Conservation (phyloP, 2,888 invertebrate genomes). For the Chironomus tentans region DNA sequence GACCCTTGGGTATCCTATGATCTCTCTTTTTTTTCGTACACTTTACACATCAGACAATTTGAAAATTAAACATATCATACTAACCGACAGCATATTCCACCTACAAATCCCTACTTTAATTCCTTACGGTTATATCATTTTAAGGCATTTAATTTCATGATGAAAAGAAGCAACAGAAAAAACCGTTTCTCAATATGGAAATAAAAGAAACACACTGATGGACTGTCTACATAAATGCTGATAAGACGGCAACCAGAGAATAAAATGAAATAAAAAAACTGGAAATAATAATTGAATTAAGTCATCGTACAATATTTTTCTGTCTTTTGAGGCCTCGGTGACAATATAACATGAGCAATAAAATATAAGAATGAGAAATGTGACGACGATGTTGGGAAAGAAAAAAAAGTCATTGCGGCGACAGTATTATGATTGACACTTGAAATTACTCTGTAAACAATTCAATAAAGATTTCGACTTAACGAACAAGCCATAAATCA, state of each 20-base stretch:
- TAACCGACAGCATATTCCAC: background rate
- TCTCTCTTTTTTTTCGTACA: too few relatives aligned
- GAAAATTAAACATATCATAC: too few relatives aligned
- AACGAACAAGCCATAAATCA: constrained; percentile 13
- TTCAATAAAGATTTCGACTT: constrained; percentile 17
- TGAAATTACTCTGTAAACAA: constrained; percentile 27
- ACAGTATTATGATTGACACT: constrained; percentile 25
- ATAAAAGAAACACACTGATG: too few relatives aligned
- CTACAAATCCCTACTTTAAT: background rate
- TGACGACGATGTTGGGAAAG: background rate
- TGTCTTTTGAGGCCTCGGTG: too few relatives aligned
- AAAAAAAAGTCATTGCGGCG: background rate
- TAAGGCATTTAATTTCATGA: background rate
- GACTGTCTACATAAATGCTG: too few relatives aligned
- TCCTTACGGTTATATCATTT: background rate
- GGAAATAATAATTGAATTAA: constrained; percentile 2
- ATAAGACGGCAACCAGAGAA: background rate
- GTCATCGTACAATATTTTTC: background rate
- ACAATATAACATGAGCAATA: background rate
- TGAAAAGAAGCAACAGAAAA: background rate
- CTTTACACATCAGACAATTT: too few relatives aligned
- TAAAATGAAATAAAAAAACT: background rate
- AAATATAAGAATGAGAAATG: background rate
- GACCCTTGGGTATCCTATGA: too few relatives aligned
- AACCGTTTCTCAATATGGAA: too few relatives aligned